These are phyloP conservation scores for Gila orcuttii DNA, from an alignment of 2,113 vertebrate species.

Conservation along the genomic window DNA sequence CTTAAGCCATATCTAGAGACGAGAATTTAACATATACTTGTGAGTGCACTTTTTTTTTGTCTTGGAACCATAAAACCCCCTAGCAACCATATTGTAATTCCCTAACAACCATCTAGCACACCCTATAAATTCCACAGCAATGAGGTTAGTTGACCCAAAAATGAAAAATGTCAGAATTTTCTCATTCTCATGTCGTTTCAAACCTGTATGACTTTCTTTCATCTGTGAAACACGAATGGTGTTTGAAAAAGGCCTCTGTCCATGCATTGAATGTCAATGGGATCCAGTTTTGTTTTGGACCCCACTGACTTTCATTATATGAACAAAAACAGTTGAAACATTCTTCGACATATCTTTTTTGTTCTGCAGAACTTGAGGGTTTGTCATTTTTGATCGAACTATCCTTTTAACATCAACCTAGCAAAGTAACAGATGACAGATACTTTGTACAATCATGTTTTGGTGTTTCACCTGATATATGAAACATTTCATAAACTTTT, in stretches of 20 bases:
- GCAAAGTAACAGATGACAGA: not conserved
- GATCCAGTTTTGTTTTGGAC: not conserved
- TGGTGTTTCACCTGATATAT: slow-evolving; percentile 2
- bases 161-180: not conserved
- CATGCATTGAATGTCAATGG: not conserved
- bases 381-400: not conserved
- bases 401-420: not conserved
- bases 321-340: not conserved
- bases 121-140: not conserved
- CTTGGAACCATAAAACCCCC: not conserved
- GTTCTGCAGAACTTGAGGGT: not conserved
- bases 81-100: not conserved
- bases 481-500: slow-evolving; percentile 27
- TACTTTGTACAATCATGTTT: slow-evolving; percentile 1
- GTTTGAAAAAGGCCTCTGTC: not conserved
- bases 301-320: not conserved
- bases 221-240: not conserved
- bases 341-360: not conserved
- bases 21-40: not conserved
- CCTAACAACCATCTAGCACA: not conserved
- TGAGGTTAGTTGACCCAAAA: not conserved
- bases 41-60: not conserved
- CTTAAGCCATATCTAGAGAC: not conserved
- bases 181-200: not conserved
- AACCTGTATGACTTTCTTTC: not conserved